Base-by-base conservation (phyloP, 2,113 vertebrate genomes). In the Heteronetta atricapilla region DNA sequence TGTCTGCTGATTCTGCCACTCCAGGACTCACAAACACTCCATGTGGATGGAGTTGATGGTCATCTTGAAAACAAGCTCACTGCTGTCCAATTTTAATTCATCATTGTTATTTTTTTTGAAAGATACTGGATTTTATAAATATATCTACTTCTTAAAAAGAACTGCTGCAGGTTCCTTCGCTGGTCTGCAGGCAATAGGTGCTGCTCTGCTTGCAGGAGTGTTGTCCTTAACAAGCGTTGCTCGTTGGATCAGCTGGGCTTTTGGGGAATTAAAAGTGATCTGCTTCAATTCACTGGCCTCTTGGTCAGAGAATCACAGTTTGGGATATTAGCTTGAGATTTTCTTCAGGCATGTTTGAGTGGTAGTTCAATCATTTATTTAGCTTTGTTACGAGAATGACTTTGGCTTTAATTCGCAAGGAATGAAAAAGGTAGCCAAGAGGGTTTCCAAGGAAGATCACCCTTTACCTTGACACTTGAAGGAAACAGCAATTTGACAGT, bases 401-500 rank as follows among this genome's bases (percentile, higher is more conserved):
- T 69, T 48, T 56, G 82, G 40, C 48, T 82, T 4, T 52, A 82
- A 58, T 26, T 68, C 40, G 48, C 0, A 3, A 33, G 33, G 29
- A 87, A 84, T 29, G 4, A 60, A 42, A 68, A 70, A 23, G 26
- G 48, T 7, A 68, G 34, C 34, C 50, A 72, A 60, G 11, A 67
- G 52, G 60, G 20, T 79, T 73, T 68, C 70, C 36, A 82, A 69
- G 28, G 58, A 73, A 60, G 40, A 76, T 29, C 17, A 55, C 22
- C 25, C 36, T 66, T 73, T 36, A 68, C 13, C 58, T 58, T 1
- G 1, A 58, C 0, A 0, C 55, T 74, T 56, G 20, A 68, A 91
- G 63, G 76, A 84, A 89, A 58, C 0, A 85, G 12, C 14, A 90
- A 53, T 77, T 94, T 36, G 69, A 82, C n/a, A 62, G 66, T 29